These are phyloP conservation scores for Brachycybe producta DNA, from an alignment of 2,888 invertebrate species.

Conservation along the genomic window DNA sequence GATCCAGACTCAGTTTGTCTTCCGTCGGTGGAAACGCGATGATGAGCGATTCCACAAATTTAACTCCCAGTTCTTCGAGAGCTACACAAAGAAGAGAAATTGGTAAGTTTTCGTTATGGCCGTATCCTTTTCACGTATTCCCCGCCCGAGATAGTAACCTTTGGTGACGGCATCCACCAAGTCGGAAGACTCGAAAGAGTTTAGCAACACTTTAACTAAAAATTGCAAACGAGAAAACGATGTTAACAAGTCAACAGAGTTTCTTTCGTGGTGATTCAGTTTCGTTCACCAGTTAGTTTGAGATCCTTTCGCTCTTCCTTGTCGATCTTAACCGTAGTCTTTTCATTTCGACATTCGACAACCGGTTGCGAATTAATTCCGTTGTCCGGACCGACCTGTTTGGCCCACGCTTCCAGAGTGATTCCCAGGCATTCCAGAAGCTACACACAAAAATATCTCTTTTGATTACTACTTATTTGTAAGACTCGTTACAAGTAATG, in stretches of 20 bases:
- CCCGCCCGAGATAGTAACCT: slow-evolving; percentile 38
- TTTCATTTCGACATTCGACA: slow-evolving; percentile 31
- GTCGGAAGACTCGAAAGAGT: slow-evolving; percentile 49
- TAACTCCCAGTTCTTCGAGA: slow-evolving; percentile 53
- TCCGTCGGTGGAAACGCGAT: slow-evolving; percentile 47
- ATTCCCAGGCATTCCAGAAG: slow-evolving; percentile 8
- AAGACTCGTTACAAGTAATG: too few relatives aligned
- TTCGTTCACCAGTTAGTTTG: slow-evolving; percentile 49
- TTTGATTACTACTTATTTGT: too few relatives aligned
- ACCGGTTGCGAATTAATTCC: not conserved
- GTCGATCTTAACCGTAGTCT: slow-evolving; percentile 48
- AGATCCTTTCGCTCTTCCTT: slow-evolving; percentile 60
- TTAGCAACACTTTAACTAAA: slow-evolving; percentile 66
- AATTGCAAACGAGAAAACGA: too few relatives aligned
- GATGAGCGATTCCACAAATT: slow-evolving; percentile 66
- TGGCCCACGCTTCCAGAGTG: slow-evolving; percentile 4
- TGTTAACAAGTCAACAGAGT: not conserved
- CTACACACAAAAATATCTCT: not conserved
- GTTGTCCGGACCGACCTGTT: not conserved
- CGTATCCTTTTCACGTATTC: not conserved
- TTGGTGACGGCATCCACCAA: slow-evolving; percentile 59
- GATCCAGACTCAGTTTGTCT: slow-evolving; percentile 38
- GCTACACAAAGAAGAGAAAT: slow-evolving; percentile 45
- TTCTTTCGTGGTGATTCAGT: slow-evolving; percentile 2
- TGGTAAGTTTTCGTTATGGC: slow-evolving; percentile 3